Evolutionary conservation across 1,140 invertebrate species (phyloP), one percentile per base, ranked within the genome.

Genomic region (Cydia splendana): DNA sequence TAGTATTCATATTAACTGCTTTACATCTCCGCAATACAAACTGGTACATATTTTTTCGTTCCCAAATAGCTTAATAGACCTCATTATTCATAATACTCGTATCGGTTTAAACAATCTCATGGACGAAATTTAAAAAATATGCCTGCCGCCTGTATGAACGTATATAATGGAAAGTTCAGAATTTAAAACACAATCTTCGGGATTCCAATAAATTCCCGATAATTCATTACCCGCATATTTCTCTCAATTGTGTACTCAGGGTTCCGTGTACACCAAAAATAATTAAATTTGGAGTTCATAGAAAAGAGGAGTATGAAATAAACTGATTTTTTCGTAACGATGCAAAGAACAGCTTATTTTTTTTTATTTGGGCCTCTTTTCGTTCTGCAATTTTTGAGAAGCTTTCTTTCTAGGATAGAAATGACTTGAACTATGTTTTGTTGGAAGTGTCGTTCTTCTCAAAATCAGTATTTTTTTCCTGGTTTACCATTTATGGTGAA

Each of bases 161-260:
- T 30, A 30, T 34, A 67, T 28, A 67, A 30, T 34, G 12, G 10
- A 45, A 28, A 30, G 65, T 30, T 67, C 24, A 38, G 28, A 15
- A 38, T 38, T 42, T 42, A 18, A 38, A 71, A 71, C 38, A 69
- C 30, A 69, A 69, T 69, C 15, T 71, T 71, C 10, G 67, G 12
- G 24, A 18, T 71, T 42, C 15, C 30, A 71, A 71, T 71, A 42
- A 71, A 71, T 71, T 38, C 67, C 9, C 15, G 30, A 71, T 71
- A 38, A 71, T 71, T 71, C n/a, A 71, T 71, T 71, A 45, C 67
- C 9, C 6, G 15, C 67, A 6, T 71, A 45, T 38, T 71, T 71
- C 57, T n/a, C 20, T 5, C n/a, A 24, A 62, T 62, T 62, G 57
- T 62, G 6, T 62, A 12, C 24, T 24, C 10, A 62, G 10, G 57